These are phyloP conservation scores for human (Homo sapiens) DNA, from an alignment of 2,113 vertebrate genomes.

Conservation along the genomic window DNA sequence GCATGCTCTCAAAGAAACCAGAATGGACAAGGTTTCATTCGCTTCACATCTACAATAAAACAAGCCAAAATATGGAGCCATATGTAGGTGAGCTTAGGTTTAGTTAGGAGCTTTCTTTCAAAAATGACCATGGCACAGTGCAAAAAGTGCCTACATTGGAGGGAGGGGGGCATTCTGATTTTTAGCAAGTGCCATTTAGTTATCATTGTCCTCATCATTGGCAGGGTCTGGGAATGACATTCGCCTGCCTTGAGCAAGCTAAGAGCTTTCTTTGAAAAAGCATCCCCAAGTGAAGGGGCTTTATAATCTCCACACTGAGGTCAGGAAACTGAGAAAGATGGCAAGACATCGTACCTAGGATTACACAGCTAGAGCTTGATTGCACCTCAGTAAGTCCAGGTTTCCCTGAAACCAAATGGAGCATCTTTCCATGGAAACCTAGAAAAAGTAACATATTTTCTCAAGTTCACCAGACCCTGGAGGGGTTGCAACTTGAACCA, in stretches of 20 bases:
- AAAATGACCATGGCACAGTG: not conserved
- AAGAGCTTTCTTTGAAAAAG: not conserved
- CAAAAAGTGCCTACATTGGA: not conserved
- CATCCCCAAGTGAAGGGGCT: not conserved
- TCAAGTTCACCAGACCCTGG: not conserved
- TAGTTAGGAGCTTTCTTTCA: not conserved
- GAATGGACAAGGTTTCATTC: not conserved
- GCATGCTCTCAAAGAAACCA: not conserved
- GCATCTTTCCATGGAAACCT: not conserved
- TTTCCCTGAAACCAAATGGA: not conserved
- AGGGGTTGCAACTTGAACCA: not conserved
- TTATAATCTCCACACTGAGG: not conserved
- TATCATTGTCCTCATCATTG: not conserved
- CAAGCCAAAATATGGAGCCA: rapidly evolving
- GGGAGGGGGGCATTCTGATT: not conserved
- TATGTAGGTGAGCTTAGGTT: rapidly evolving
- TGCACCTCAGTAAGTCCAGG: not conserved
- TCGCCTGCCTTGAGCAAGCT: not conserved
- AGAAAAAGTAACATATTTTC: not conserved
- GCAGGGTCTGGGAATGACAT: not conserved
- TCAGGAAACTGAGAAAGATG: not conserved
- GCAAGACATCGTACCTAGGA: not conserved
- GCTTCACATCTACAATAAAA: no score
- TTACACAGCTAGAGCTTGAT: rapidly evolving
- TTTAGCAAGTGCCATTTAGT: not conserved